A percentile compares a stretch with the other conserved stretches of the same genome.
These are phyloP conservation scores for Sinocyclocheilus grahami DNA, from an alignment of 2,113 vertebrate species.

Conservation along the genomic window DNA sequence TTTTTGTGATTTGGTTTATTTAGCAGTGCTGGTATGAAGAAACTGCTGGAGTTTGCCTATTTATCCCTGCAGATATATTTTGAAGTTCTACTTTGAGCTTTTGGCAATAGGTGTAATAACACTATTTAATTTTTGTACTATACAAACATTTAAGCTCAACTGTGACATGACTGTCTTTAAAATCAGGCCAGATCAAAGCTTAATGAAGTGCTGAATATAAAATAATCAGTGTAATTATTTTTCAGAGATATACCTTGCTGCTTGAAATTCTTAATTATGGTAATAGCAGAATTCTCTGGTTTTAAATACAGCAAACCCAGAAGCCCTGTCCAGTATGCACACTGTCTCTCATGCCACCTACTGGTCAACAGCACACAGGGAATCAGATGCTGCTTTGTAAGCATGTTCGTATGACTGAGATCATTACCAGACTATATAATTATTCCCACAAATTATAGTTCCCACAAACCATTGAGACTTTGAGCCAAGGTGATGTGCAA, in stretches of 20 bases:
- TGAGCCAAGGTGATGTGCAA: too few species aligned
- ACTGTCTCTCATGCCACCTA: conserved; percentile 56
- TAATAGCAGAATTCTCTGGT: background rate
- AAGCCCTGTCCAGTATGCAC: background rate
- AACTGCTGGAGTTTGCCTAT: background rate
- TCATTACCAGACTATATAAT: background rate
- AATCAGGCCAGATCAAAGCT: background rate
- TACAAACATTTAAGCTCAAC: background rate
- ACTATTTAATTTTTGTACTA: background rate
- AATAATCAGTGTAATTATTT: background rate
- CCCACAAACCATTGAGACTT: background rate
- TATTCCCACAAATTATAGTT: background rate
- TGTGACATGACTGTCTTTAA: background rate
- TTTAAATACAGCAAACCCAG: background rate
- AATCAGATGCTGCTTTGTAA: background rate
- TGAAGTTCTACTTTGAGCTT: background rate
- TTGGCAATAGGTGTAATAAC: background rate
- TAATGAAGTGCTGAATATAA: background rate
- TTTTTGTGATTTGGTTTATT: background rate
- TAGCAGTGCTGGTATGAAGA: background rate
- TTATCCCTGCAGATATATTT: background rate
- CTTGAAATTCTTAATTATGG: background rate
- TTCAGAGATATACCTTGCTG: background rate
- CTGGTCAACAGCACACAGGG: conserved; percentile 30
- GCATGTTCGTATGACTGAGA: background rate